These are phyloP conservation scores for Drosophila incognita DNA, from an alignment of 2,888 invertebrate genomes.

Conservation along the genomic window DNA sequence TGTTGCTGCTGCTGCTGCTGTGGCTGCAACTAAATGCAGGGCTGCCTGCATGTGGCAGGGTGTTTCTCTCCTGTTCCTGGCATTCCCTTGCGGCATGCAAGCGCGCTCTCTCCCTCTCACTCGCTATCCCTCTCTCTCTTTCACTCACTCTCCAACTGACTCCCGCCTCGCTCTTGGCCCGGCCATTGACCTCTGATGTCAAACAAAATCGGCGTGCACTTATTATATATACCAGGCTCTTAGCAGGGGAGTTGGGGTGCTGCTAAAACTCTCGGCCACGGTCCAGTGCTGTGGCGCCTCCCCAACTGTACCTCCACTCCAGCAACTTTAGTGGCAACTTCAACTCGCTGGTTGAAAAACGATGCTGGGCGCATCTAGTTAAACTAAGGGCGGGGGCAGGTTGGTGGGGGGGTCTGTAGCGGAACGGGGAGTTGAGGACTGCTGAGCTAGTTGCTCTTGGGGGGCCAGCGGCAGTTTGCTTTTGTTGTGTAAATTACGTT, in stretches of 20 bases:
- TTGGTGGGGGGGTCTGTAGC: background rate
- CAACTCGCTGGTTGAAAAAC: conserved; percentile 36
- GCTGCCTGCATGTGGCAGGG: conserved; percentile 58
- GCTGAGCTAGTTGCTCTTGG: conserved; percentile 45
- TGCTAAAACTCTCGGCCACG: conserved; percentile 62
- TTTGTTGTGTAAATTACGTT: conserved; percentile 79
- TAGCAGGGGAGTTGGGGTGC: conserved; percentile 5
- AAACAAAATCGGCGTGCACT: conserved; percentile 79
- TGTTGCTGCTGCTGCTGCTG: conserved; percentile 1
- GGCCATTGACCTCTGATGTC: conserved; percentile 82
- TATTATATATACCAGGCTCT: conserved; percentile 61
- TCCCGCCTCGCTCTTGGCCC: conserved; percentile 25
- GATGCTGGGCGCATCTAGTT: conserved; percentile 25
- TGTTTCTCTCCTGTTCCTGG: conserved; percentile 42
- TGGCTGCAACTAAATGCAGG: conserved; percentile 58
- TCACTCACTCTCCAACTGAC: conserved; percentile 9
- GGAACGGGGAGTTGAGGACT: conserved; percentile 9
- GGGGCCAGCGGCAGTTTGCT: conserved; percentile 69
- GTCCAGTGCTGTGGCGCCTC: conserved; percentile 45
- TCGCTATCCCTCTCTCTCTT: conserved; percentile 13
- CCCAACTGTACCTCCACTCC: conserved; percentile 18
- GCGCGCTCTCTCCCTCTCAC: background rate
- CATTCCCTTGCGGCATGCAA: conserved; percentile 59
- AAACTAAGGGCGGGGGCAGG: background rate
- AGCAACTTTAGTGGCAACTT: conserved; percentile 54